phyloP scores from a whole-genome alignment of 2,888 invertebrate species.

The Tribolium freemani region DNA sequence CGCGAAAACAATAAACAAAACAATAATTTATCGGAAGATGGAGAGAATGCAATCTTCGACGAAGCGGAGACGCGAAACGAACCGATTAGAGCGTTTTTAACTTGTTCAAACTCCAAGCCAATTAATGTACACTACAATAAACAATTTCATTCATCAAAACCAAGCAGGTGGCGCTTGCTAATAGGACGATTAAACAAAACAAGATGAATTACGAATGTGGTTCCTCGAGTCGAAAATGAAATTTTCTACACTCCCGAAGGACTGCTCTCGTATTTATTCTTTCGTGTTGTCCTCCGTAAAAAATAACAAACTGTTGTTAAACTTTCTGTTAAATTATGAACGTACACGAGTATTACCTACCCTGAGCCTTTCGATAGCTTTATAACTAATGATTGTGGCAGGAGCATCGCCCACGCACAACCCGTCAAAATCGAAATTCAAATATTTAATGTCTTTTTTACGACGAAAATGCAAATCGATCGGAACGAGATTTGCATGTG shows the following conservation, averaged over 20 bases:
- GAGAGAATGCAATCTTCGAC: conserved; percentile 8
- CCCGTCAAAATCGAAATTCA: not conserved
- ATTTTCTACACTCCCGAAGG: conserved; percentile 15
- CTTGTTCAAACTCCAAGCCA: not conserved
- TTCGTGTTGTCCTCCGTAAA: conserved; percentile 1
- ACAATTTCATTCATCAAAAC: no score
- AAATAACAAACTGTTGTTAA: conserved; percentile 34
- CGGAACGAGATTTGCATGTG: conserved; percentile 11
- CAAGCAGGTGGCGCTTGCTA: not conserved
- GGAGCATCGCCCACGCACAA: not conserved
- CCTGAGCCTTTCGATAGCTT: conserved; percentile 8
- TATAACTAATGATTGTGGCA: conserved; percentile 13
- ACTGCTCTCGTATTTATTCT: conserved; percentile 13
- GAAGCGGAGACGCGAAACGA: not conserved
- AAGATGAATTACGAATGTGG: not conserved
- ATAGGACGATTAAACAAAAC: not conserved
- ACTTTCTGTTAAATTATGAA: conserved; percentile 41
- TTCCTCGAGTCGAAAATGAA: conserved; percentile 17
- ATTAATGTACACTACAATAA: not conserved
- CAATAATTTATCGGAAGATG: conserved; percentile 31
- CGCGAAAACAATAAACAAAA: conserved; percentile 36
- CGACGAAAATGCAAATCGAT: not conserved
- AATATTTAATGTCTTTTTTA: not conserved
- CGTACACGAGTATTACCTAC: not conserved
- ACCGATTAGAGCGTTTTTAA: conserved; percentile 13